Percentiles rank a stretch among this genome's conserved stretches.
Conservation (phyloP, 2,888 invertebrate genomes). For the Cylloceria caligata region DNA sequence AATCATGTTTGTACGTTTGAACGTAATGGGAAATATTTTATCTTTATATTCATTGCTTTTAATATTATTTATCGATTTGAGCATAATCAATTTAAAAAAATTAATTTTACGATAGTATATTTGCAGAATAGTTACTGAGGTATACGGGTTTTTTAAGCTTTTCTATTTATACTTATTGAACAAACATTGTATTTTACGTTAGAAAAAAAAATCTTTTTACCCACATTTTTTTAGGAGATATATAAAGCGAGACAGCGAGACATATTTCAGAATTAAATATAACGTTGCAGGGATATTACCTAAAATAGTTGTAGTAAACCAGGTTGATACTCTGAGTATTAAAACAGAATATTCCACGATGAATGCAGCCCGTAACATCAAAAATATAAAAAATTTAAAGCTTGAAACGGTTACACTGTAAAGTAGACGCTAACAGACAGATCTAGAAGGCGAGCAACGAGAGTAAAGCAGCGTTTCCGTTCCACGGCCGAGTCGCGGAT, state of each 20-base stretch:
- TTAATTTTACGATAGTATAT: no score
- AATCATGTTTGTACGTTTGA: no score
- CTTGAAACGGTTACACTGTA: neutral
- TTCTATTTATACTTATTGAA: no score
- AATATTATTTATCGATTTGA: no score
- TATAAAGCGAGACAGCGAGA: neutral
- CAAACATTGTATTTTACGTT: no score
- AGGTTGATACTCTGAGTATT: neutral
- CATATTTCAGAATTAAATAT: neutral
- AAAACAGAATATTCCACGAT: neutral
- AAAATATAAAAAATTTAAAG: neutral
- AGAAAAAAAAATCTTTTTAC: neutral
- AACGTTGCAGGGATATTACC: neutral
- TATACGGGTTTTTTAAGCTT: no score
- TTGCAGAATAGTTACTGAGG: no score
- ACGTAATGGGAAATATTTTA: no score
- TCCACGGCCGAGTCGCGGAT: conserved; percentile 49
- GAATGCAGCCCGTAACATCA: neutral
- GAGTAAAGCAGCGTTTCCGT: conserved; percentile 49
- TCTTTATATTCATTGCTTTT: no score
- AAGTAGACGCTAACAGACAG: conserved; percentile 9
- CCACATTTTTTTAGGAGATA: neutral
- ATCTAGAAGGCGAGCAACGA: conserved; percentile 5
- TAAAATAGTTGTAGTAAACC: neutral
- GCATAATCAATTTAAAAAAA: no score